These are phyloP conservation scores for Hirtodrosophila duncani DNA, from an alignment of 2,888 invertebrate species.

Conservation along the genomic window DNA sequence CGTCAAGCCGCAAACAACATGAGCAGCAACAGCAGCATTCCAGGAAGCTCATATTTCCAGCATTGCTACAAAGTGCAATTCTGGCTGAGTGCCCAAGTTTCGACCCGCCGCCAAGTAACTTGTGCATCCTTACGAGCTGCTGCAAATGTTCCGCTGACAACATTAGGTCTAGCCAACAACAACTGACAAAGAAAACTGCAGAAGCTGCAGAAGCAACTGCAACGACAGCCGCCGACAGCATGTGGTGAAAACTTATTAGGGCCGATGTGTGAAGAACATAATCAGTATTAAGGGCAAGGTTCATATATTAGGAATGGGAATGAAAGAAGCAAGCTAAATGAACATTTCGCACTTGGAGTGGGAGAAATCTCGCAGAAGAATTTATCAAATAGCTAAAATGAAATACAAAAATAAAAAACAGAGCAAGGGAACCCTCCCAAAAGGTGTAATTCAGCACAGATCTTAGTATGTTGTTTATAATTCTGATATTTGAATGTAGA, in stretches of 20 bases:
- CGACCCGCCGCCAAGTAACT: conserved; percentile 40
- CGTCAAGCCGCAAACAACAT: conserved; percentile 1
- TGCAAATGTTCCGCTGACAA: conserved; percentile 55
- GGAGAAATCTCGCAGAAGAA: too few relatives aligned
- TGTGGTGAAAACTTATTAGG: conserved; percentile 41
- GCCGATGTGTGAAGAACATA: not conserved
- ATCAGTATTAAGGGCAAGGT: too few relatives aligned
- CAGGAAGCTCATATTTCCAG: conserved; percentile 61
- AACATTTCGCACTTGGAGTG: too few relatives aligned
- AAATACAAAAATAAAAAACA: too few relatives aligned
- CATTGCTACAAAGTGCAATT: conserved; percentile 51
- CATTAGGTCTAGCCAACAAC: too few relatives aligned
- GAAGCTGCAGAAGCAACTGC: conserved; percentile 17
- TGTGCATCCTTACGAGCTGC: conserved; percentile 39
- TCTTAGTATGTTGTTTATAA: too few relatives aligned
- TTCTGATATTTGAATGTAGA: too few relatives aligned
- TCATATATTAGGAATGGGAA: too few relatives aligned
- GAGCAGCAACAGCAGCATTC: conserved; percentile 37
- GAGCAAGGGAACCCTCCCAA: too few relatives aligned
- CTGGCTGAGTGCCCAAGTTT: conserved; percentile 45
- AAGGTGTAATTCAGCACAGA: too few relatives aligned
- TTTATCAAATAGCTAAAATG: too few relatives aligned
- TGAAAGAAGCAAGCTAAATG: too few relatives aligned
- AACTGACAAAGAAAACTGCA: not conserved
- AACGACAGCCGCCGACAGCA: conserved; percentile 40